Base-by-base conservation (phyloP, 2,797 vertebrate species). In the Poeciliopsis turneri region DNA sequence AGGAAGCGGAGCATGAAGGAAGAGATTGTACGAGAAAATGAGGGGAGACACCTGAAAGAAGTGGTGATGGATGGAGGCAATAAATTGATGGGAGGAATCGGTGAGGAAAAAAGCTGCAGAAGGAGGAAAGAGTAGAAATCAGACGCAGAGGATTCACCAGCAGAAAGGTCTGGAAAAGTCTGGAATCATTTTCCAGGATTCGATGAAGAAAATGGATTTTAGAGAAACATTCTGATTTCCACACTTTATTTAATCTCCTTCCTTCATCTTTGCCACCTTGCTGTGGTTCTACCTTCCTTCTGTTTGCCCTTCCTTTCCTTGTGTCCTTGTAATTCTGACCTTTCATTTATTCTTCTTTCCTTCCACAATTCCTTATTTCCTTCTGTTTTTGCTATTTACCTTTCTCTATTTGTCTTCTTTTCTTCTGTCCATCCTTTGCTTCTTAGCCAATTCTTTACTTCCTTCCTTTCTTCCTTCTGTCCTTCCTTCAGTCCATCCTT, bases 1-100 rank as follows among this genome's bases (percentile, higher is more conserved):
- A 70, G 33, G 82, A 83, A 76, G 72, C 59, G 5, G 78, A 12
- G 64, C 78, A 33, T 74, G 72, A 85, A 81, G 72, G 43, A 75
- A 73, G 75, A 66, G 49, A 47, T 41, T 72, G 47, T 70, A 6
- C 2, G 51, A 28, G n/a, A 36, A 49, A 55, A 79, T 46, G n/a
- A 55, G 10, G 16, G 55, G 45, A 59, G 46, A 72, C 61, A 72
- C 59, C 70, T 72, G 53, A 77, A 83, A 80, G 77, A 79, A 15
- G 77, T 45, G 36, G 61, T 75, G 70, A 81, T 70, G 76, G 68
- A 78, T 66, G 57, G 69, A 82, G 55, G 74, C 51, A 80, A 39
- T 2, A 16, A 71, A 53, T 1, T 36, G n/a, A 73, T 72, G 78
- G 53, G 43, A 47, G 33, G 15, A 4, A 53, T n/a, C 45, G 33